Conservation (phyloP, 1,140 invertebrate species). For the Drosophila chauvacae region DNA sequence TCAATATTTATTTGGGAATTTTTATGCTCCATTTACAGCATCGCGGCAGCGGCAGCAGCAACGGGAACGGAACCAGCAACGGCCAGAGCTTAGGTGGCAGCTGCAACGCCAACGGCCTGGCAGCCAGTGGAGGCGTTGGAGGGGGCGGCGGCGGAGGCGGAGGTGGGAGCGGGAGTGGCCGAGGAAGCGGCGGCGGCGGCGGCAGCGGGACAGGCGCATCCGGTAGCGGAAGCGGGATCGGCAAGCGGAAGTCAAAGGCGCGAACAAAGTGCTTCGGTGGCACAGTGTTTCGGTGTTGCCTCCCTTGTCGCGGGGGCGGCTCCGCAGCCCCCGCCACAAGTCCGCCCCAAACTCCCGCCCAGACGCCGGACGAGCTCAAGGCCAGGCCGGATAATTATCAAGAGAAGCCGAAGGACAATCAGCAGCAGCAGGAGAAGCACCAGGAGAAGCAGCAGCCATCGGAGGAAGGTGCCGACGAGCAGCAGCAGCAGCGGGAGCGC, state of each 20-base stretch:
- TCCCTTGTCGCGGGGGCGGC: slow-evolving; percentile 88
- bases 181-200: slow-evolving; percentile 32
- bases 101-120: slow-evolving; percentile 68
- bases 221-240: slow-evolving; percentile 27
- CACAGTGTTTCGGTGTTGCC: slow-evolving; percentile 88
- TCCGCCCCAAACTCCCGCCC: slow-evolving; percentile 80
- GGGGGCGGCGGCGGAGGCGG: slow-evolving; percentile 36
- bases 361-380: slow-evolving; percentile 70
- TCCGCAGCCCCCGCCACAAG: slow-evolving; percentile 86
- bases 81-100: slow-evolving; percentile 51
- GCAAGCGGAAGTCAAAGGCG: slow-evolving; percentile 73
- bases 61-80: slow-evolving; percentile 45
- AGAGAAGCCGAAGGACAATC: slow-evolving; percentile 10
- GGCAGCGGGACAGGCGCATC: slow-evolving; percentile 22
- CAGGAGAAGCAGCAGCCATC: not conserved
- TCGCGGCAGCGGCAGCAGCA: slow-evolving; percentile 63
- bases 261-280: slow-evolving; percentile 84
- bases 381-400: slow-evolving; percentile 20
- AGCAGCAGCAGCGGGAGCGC: slow-evolving; percentile 29
- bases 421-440: slow-evolving; percentile 7
- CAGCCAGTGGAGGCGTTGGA: slow-evolving; percentile 58
- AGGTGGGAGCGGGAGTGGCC: slow-evolving; percentile 18
- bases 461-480: slow-evolving; percentile 12
- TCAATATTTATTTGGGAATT: not conserved
- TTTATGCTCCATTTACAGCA: slow-evolving; percentile 39